Conservation (phyloP, 1,140 invertebrate species). For the Homalodisca vitripennis region DNA sequence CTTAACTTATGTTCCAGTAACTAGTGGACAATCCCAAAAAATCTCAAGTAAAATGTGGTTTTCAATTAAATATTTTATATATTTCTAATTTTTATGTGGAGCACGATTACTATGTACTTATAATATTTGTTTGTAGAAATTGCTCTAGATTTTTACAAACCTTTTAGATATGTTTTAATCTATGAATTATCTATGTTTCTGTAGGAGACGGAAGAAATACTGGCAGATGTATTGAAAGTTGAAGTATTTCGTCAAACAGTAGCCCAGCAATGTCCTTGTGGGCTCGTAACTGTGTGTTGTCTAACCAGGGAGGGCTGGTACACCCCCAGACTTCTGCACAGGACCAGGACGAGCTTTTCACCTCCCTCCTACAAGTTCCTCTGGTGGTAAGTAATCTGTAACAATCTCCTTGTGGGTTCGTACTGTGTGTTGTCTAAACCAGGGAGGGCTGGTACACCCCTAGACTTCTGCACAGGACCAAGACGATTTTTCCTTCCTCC, state of each 20-base stretch:
- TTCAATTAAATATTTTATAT: no score
- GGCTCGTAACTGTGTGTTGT: constrained; percentile 95
- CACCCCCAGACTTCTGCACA: constrained; percentile 92
- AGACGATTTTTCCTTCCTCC: constrained; percentile 94
- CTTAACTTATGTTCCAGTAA: no score
- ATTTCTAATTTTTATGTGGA: no score
- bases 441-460: constrained; percentile 94
- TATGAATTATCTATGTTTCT: no score
- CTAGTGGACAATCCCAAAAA: no score
- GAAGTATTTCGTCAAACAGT: constrained; percentile 97
- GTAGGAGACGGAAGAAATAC: constrained; percentile 92
- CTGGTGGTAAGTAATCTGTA: constrained; percentile 79
- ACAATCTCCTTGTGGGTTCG: constrained; percentile 92
- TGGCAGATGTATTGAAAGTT: constrained; percentile 90
- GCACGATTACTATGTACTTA: no score
- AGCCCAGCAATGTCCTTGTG: constrained; percentile 89
- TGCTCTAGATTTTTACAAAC: no score
- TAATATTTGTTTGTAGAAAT: no score
- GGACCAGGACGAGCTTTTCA: constrained; percentile 97
- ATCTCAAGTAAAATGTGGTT: no score
- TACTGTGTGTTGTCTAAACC: constrained; percentile 96
- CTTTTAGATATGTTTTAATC: no score
- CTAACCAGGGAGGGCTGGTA: constrained; percentile 93
- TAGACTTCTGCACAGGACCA: constrained; percentile 92
- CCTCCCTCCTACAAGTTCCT: constrained; percentile 95